phyloP scores from a whole-genome alignment of 2,113 vertebrate species.

The Oncorhynchus nerka region DNA sequence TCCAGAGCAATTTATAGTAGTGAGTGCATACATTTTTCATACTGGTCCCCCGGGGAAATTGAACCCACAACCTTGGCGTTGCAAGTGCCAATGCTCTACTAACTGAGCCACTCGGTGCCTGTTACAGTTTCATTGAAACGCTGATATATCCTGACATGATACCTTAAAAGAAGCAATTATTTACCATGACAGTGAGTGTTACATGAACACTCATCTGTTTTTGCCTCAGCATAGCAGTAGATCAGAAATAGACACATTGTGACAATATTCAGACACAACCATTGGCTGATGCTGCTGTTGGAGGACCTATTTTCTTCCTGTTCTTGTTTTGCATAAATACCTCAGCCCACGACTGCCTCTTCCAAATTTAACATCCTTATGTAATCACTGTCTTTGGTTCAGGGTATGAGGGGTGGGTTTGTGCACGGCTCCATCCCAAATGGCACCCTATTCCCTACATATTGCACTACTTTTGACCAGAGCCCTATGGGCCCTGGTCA shows the following conservation, averaged over 20 bases:
- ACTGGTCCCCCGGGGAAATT: too few species aligned
- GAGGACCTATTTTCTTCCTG: constrained; percentile 35
- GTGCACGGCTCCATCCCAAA: too few species aligned
- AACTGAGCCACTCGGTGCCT: too few species aligned
- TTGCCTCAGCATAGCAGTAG: neutral
- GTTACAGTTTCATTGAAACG: neutral
- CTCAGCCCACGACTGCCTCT: constrained; percentile 36
- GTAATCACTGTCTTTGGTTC: neutral
- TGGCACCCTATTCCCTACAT: too few species aligned
- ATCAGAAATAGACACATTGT: constrained; percentile 42
- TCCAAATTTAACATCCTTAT: constrained; percentile 32
- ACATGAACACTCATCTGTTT: too few species aligned
- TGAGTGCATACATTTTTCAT: too few species aligned
- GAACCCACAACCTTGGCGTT: too few species aligned
- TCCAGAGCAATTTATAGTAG: too few species aligned
- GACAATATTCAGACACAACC: constrained; percentile 19
- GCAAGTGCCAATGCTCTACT: too few species aligned
- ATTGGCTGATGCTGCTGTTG: constrained; percentile 22
- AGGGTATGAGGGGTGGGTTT: neutral
- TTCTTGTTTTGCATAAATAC: constrained; percentile 48
- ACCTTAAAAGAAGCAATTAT: neutral
- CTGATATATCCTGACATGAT: neutral
- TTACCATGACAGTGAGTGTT: neutral
- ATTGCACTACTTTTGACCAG: too few species aligned
- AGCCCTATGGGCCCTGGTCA: too few species aligned